Evolutionary conservation across 1,140 invertebrate species (phyloP).

Genomic region (Lordiphosa stackelbergi): DNA sequence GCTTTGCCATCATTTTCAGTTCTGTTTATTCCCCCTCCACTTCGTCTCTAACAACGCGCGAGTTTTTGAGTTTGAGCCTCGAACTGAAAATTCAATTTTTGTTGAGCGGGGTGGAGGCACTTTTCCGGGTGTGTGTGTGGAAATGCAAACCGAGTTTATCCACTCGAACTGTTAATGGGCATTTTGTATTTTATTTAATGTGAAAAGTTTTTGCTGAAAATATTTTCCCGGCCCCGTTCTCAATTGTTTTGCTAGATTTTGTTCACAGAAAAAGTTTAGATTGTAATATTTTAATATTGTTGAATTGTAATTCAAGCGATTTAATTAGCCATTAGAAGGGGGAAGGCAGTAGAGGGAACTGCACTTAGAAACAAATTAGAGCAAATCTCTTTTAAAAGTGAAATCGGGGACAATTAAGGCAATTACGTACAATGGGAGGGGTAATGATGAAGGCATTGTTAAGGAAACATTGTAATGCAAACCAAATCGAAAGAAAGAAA

Average conservation of each 20-base stretch:
- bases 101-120: conserved; percentile 33
- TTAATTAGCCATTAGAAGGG: conserved; percentile 67
- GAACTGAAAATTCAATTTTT: conserved; percentile 71
- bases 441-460: background rate
- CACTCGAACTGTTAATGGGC: conserved; percentile 75
- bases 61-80: conserved; percentile 70
- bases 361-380: conserved; percentile 71
- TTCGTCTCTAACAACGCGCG: conserved; percentile 33
- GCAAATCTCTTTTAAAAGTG: conserved; percentile 34
- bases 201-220: conserved; percentile 69
- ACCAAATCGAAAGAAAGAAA: too few species aligned
- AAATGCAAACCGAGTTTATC: conserved; percentile 72
- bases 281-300: conserved; percentile 75
- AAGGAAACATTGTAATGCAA: too few species aligned
- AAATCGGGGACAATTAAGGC: conserved; percentile 1
- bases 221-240: conserved; percentile 46
- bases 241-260: conserved; percentile 43
- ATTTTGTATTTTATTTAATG: conserved; percentile 76
- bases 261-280: conserved; percentile 62
- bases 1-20: conserved; percentile 48
- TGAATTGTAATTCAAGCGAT: conserved; percentile 68
- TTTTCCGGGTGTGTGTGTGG: conserved; percentile 22
- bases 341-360: conserved; percentile 15
- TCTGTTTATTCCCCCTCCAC: background rate
- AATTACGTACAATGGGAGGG: background rate